These are phyloP conservation scores for Microcebus tavaratra DNA, from an alignment of 2,113 vertebrate species.

Conservation along the genomic window DNA sequence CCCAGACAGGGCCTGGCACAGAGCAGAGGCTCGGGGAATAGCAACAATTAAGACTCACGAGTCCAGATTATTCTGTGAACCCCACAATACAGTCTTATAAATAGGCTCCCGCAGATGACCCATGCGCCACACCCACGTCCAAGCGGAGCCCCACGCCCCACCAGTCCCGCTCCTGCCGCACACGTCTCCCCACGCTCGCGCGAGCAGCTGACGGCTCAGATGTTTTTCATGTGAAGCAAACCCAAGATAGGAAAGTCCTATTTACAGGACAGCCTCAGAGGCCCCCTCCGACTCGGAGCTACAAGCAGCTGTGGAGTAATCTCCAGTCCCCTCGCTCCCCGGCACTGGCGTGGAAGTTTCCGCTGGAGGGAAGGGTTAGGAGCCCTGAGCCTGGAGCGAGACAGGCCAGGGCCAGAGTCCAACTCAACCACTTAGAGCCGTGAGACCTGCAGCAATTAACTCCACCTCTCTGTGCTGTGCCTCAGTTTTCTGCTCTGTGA, in stretches of 20 bases:
- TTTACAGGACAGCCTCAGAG: neutral
- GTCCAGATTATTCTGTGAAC: neutral
- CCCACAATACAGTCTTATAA: neutral
- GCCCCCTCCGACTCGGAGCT: neutral
- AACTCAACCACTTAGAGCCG: neutral
- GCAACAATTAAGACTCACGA: neutral
- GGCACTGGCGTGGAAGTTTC: neutral
- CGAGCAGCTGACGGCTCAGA: neutral
- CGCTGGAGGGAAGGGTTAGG: neutral
- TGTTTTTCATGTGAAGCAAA: neutral
- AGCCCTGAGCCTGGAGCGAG: neutral
- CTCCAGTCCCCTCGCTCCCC: neutral
- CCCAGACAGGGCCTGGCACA: neutral
- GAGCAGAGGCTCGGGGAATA: neutral
- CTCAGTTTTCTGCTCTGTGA: neutral
- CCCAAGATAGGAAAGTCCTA: neutral
- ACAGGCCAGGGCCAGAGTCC: neutral
- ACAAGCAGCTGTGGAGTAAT: neutral
- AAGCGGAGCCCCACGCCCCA: neutral
- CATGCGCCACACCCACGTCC: no score
- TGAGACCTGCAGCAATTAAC: neutral
- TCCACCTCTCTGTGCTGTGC: neutral
- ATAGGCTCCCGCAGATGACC: neutral
- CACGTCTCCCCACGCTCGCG: neutral
- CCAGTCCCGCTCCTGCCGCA: accelerated